Conservation (phyloP, 1,140 invertebrate species). For the Philaenus spumarius region DNA sequence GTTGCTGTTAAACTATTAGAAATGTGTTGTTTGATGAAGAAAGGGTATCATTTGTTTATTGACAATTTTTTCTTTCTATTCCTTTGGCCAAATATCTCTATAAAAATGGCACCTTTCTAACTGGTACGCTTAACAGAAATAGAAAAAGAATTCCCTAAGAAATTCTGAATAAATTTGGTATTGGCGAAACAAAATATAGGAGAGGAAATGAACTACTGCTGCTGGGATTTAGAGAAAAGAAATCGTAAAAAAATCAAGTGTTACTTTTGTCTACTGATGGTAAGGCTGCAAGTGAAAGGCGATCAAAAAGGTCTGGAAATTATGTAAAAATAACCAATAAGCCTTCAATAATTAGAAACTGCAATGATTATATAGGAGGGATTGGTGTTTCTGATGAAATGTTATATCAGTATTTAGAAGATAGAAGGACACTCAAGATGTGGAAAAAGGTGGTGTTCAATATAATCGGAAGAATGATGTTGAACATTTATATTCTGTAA, state of each 20-base stretch:
- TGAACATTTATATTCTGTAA: too few species aligned
- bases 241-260: constrained; percentile 17
- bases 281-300: constrained; percentile 8
- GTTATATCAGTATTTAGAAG: too few species aligned
- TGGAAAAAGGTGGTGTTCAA: too few species aligned
- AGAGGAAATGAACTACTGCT: background rate
- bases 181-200: constrained; percentile 4
- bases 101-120: background rate
- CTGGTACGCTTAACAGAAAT: background rate
- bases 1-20: background rate
- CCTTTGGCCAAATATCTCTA: too few species aligned
- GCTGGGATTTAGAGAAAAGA: constrained; percentile 8
- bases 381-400: constrained; percentile 1
- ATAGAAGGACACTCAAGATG: background rate
- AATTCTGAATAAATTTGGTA: constrained; percentile 1
- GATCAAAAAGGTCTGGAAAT: background rate
- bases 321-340: too few species aligned
- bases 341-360: too few species aligned
- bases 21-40: too few species aligned
- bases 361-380: background rate
- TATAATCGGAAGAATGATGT: too few species aligned
- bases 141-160: too few species aligned
- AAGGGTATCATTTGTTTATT: too few species aligned
- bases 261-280: too few species aligned
- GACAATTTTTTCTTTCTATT: too few species aligned